phyloP scores from a whole-genome alignment of 1,140 invertebrate species.

The Matsumurasca onukii region DNA sequence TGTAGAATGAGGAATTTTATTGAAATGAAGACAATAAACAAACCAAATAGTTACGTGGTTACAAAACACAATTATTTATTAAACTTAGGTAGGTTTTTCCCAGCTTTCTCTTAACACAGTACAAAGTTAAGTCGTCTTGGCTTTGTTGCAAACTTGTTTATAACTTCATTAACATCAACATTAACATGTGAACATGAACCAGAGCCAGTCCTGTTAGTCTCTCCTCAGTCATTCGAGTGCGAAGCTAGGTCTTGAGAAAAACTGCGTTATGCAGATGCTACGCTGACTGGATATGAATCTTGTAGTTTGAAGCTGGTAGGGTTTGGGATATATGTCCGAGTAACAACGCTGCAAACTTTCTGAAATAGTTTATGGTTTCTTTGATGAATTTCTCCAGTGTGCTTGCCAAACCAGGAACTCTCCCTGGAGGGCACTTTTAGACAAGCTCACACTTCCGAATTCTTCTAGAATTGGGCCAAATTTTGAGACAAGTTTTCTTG shows the following conservation, averaged over 20 bases:
- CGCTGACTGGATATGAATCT: too few species aligned
- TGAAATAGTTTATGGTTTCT: slow-evolving; percentile 2
- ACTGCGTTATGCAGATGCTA: too few species aligned
- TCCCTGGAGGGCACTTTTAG: slow-evolving; percentile 4
- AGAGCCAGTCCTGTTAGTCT: too few species aligned
- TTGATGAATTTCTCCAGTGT: too few species aligned
- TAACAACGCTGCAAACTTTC: too few species aligned
- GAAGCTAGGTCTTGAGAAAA: too few species aligned
- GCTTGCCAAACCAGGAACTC: neutral
- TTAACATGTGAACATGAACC: neutral
- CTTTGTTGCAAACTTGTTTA: slow-evolving; percentile 2
- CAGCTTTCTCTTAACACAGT: too few species aligned
- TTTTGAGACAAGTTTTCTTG: neutral
- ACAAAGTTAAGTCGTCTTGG: slow-evolving; percentile 1
- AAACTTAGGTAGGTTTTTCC: too few species aligned
- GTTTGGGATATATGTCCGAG: too few species aligned
- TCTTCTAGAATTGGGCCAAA: slow-evolving; percentile 5
- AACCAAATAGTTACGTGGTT: neutral
- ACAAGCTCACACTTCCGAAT: slow-evolving; percentile 1
- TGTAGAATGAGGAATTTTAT: neutral
- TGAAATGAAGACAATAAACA: neutral
- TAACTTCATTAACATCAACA: slow-evolving; percentile 2
- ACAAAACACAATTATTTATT: neutral
- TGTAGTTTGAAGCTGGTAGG: too few species aligned
- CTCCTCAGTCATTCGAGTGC: too few species aligned